Percentiles rank a stretch among this genome's conserved stretches.
These are phyloP conservation scores for Dunckerocampus dactyliophorus DNA, from an alignment of 2,113 vertebrate species.

Conservation along the genomic window DNA sequence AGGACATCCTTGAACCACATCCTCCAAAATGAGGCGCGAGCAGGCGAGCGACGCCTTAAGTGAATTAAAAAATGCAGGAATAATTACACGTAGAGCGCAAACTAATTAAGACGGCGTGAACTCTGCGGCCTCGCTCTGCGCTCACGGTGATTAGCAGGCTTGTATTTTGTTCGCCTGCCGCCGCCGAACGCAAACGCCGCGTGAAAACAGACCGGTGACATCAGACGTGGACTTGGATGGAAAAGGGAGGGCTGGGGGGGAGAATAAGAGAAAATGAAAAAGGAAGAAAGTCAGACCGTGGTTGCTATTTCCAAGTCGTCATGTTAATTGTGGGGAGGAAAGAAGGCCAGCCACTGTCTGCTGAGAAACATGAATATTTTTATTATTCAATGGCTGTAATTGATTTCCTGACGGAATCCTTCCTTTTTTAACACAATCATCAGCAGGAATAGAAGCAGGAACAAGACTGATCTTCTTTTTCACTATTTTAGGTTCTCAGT, in stretches of 20 bases:
- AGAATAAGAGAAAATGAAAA: conserved; percentile 16
- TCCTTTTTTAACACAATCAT: neutral
- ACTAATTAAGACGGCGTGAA: conserved; percentile 72
- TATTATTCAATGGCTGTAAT: conserved; percentile 71
- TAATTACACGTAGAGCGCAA: conserved; percentile 70
- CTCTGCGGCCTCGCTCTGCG: conserved; percentile 56
- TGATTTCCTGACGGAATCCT: conserved; percentile 35
- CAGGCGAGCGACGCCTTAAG: conserved; percentile 55
- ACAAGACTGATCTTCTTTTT: neutral
- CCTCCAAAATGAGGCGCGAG: conserved; percentile 48
- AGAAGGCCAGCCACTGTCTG: conserved; percentile 47
- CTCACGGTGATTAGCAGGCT: conserved; percentile 59
- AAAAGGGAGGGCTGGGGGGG: neutral
- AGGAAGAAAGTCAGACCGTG: conserved; percentile 52
- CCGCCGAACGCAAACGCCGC: conserved; percentile 33
- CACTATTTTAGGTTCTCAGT: too few relatives aligned
- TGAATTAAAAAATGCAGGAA: conserved; percentile 73
- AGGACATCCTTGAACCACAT: conserved; percentile 67
- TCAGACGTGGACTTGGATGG: conserved; percentile 26
- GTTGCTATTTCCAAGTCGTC: conserved; percentile 70
- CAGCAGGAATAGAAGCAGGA: neutral
- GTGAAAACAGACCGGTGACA: conserved; percentile 43
- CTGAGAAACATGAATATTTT: conserved; percentile 65
- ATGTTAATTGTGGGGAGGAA: conserved; percentile 59
- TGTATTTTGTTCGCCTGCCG: conserved; percentile 56